Evolutionary conservation across 2,888 invertebrate genomes (phyloP).

Genomic region (Eudasyphora cyanicolor): DNA sequence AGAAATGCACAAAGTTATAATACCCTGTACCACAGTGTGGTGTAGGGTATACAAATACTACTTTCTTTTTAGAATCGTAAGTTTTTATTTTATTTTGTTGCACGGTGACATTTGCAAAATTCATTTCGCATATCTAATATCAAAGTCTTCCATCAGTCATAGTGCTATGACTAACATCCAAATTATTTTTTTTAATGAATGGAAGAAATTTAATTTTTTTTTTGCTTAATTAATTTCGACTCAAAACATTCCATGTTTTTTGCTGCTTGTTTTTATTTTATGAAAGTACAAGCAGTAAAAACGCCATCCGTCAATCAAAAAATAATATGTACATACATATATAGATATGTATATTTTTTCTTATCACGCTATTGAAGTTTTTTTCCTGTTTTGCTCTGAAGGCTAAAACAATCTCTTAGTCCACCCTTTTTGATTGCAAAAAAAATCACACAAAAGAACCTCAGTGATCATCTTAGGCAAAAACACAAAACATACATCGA

Average conservation of each 20-base stretch:
- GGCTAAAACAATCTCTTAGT: neutral
- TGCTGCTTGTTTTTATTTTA: neutral
- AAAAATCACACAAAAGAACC: neutral
- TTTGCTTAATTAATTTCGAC: neutral
- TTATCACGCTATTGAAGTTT: neutral
- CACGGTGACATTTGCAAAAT: no score
- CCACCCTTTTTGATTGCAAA: neutral
- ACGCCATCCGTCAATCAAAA: constrained; percentile 7
- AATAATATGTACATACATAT: no score
- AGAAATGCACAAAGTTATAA: no score
- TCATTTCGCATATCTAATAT: no score
- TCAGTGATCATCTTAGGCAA: neutral
- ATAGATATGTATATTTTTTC: neutral
- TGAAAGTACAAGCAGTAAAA: neutral
- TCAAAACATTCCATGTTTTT: constrained; percentile 3
- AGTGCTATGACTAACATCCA: neutral
- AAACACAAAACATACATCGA: neutral
- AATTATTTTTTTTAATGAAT: constrained; percentile 2
- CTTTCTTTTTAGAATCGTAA: no score
- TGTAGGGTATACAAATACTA: no score
- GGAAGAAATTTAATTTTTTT: neutral
- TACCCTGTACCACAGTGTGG: no score
- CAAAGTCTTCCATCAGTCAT: neutral
- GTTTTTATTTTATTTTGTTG: no score
- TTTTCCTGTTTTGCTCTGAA: neutral